Evolutionary conservation across 2,113 vertebrate genomes (phyloP).

Genomic region (Peromyscus polionotus): DNA sequence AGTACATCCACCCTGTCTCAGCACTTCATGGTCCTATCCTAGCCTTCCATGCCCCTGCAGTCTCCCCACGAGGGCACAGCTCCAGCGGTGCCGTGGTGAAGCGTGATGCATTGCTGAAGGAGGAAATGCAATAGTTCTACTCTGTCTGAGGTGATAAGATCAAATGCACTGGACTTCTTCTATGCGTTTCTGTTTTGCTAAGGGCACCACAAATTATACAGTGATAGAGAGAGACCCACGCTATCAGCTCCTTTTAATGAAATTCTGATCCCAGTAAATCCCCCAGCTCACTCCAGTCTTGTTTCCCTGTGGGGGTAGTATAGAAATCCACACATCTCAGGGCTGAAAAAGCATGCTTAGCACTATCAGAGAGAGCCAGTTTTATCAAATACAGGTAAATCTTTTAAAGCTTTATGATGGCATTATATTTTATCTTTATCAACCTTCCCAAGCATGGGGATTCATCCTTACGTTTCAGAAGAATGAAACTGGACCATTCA

Average conservation of each 20-base stretch:
- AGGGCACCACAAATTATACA: constrained; percentile 31
- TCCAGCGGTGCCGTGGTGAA: not conserved
- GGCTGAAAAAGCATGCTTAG: constrained; percentile 1
- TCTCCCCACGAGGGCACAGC: fast-evolving
- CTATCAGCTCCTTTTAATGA: constrained; percentile 63
- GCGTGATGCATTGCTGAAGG: not conserved
- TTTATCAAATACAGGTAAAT: constrained; percentile 50
- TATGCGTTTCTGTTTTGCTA: constrained; percentile 62
- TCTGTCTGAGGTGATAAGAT: constrained; percentile 48
- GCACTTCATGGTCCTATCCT: not conserved
- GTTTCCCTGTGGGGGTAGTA: not conserved
- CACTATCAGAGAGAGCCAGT: not conserved
- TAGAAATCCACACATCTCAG: not conserved
- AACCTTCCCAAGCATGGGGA: constrained; percentile 14
- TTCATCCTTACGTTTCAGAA: constrained; percentile 25
- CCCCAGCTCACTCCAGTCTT: not conserved
- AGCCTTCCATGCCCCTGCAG: not conserved
- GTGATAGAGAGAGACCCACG: not conserved
- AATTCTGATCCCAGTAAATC: constrained; percentile 60
- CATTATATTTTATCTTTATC: constrained; percentile 63
- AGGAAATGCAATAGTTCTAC: not conserved
- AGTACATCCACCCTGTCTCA: not conserved
- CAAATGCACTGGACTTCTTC: constrained; percentile 24
- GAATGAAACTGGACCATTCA: not conserved
- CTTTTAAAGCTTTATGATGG: constrained; percentile 21